A percentile compares a stretch with the other conserved stretches of the same genome.
Conservation (phyloP, 2,888 invertebrate genomes). For the Anorthoa munda region DNA sequence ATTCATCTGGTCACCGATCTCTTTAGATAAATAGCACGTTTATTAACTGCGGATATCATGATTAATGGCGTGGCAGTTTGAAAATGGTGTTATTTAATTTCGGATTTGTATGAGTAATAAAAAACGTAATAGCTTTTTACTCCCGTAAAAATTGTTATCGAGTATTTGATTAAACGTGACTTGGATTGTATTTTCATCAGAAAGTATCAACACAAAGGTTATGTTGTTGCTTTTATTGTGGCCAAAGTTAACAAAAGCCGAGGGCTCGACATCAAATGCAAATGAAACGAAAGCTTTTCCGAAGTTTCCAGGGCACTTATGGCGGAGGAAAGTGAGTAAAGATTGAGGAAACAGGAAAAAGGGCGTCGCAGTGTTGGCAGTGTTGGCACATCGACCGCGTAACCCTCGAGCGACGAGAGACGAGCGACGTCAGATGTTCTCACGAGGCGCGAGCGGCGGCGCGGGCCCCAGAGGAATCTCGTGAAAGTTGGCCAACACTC, state of each 20-base stretch:
- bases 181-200: constrained; percentile 14
- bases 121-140: constrained; percentile 3
- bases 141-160: not conserved
- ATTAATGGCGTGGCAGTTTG: constrained; percentile 23
- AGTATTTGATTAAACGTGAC: constrained; percentile 13
- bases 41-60: constrained; percentile 26
- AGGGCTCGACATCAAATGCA: constrained; percentile 47
- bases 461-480: constrained; percentile 85
- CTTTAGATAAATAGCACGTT: constrained; percentile 49
- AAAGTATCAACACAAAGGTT: constrained; percentile 31
- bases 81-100: constrained; percentile 10
- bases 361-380: constrained; percentile 32
- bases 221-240: constrained; percentile 43
- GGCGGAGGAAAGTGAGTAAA: constrained; percentile 59
- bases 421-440: constrained; percentile 75
- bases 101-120: not conserved
- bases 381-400: constrained; percentile 59
- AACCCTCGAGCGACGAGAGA: constrained; percentile 62
- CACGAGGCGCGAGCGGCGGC: constrained; percentile 64
- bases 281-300: constrained; percentile 60
- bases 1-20: constrained; percentile 50
- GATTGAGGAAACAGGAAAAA: constrained; percentile 62
- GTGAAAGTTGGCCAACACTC: constrained; percentile 89
- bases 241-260: constrained; percentile 45
- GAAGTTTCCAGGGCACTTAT: constrained; percentile 60